phyloP scores from a whole-genome alignment of 2,113 vertebrate species.

The Melanerpes formicivorus region DNA sequence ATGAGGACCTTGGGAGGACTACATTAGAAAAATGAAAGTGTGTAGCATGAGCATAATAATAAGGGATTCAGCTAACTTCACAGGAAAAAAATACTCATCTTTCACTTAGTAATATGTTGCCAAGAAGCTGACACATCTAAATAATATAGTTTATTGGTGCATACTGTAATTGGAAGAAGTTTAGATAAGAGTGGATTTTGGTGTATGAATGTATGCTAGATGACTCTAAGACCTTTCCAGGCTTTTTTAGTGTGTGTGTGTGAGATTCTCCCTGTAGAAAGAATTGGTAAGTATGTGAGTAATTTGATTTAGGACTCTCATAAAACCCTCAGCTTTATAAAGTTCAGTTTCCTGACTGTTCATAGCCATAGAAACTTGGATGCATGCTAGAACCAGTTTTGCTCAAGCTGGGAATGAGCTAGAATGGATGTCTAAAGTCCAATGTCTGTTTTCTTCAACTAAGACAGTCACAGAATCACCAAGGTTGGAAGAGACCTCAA shows the following conservation, averaged over 20 bases:
- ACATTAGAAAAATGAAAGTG: conserved; percentile 10
- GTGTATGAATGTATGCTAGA: neutral
- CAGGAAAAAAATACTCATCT: neutral
- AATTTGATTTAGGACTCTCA: neutral
- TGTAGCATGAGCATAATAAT: neutral
- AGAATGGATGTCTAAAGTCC: neutral
- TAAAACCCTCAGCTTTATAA: neutral
- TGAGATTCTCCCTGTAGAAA: neutral
- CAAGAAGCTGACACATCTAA: conserved; percentile 21
- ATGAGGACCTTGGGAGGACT: neutral
- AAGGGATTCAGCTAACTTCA: neutral
- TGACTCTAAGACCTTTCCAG: neutral
- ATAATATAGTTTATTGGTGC: neutral
- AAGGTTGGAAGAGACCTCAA: no score
- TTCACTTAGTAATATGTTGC: neutral
- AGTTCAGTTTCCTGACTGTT: neutral
- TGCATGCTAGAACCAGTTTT: neutral
- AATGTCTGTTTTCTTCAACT: neutral
- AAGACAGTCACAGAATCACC: neutral
- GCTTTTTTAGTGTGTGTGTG: neutral
- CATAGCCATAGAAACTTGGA: neutral
- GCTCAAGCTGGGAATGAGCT: neutral
- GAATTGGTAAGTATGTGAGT: neutral
- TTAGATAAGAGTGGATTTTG: neutral
- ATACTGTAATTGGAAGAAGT: neutral